Evolutionary conservation across 2,113 vertebrate species (phyloP), one percentile per base, ranked within the genome.

Genomic region (Sterrhoptilus dennistouni): DNA sequence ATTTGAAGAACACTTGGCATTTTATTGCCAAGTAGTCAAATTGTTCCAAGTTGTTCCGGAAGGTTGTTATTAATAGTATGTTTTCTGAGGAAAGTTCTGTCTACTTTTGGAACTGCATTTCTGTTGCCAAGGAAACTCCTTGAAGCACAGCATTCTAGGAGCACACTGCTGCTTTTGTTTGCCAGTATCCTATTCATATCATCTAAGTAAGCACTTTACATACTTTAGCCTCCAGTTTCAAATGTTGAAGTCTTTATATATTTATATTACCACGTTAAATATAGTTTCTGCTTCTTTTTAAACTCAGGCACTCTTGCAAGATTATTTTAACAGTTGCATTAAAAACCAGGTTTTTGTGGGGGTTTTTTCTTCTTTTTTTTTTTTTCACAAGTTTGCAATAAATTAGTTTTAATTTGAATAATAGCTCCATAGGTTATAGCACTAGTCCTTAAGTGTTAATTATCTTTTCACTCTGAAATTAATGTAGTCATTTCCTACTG

Each of bases 41-140:
- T 98, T 98, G 98, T 98, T 98, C 98, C 98, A 98, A 98, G 98
- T 98, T 98, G 98, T 98, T 98, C 98, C 98, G 98, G 98, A 98
- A 99, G 98, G 98, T 97, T 98, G 98, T 98, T 98, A 98, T 98
- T 98, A 98, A 98, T 98, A 98, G 98, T 98, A 98, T 97, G 98
- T 98, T 98, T 98, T 98, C 98, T 98, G 97, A 98, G 97, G 98
- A 98, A 98, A 98, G 97, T 98, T 98, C 98, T 98, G 98, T 98
- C 98, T 98, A 98, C 98, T 98, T 98, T 98, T 98, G 98, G 98
- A 98, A 98, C 97, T 97, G 98, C 98, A 97, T 98, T 98, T 98
- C 97, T 97, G 98, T 99, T 98, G 98, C 98, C 98, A 98, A 96
- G 98, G 98, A 98, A 97, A 99, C 98, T 97, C 97, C 97, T 98